phyloP scores from a whole-genome alignment of 2,113 vertebrate species.

The Gnathonemus echidnorhynchus region DNA sequence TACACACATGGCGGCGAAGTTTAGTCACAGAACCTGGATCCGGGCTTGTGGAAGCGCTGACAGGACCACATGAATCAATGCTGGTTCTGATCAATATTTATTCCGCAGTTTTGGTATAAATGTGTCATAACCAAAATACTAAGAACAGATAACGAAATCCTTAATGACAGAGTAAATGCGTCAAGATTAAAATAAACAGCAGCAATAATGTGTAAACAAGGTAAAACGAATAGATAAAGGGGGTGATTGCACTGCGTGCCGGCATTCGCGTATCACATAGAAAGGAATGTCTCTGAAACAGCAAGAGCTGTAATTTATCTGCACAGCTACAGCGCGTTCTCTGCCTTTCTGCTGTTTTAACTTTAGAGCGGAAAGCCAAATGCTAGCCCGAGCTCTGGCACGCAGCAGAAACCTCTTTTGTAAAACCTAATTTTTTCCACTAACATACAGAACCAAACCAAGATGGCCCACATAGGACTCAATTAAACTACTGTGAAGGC shows the following conservation, averaged over 20 bases:
- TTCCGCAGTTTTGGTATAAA: not conserved
- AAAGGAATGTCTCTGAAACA: conserved; percentile 11
- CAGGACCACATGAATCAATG: conserved; percentile 1
- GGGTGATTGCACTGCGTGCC: not conserved
- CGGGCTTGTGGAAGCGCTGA: not conserved
- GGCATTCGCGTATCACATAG: not conserved
- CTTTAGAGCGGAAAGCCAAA: conserved; percentile 8
- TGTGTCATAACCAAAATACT: not conserved
- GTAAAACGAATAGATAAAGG: not conserved
- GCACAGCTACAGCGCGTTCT: not conserved
- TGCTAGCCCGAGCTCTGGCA: conserved; percentile 8
- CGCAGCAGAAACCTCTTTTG: not conserved
- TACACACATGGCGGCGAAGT: not conserved
- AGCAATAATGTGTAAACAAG: not conserved
- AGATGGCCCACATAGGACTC: not conserved
- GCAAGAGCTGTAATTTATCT: conserved; percentile 8
- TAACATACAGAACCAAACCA: conserved; percentile 6
- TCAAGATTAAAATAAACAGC: not conserved
- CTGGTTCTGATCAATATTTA: not conserved
- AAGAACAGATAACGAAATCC: conserved; percentile 2
- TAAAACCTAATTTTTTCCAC: conserved; percentile 18
- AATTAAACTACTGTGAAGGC: conserved; percentile 1
- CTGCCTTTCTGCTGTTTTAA: not conserved
- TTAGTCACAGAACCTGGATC: not conserved
- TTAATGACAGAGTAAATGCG: not conserved